Evolutionary conservation across 1,140 invertebrate species (phyloP), one percentile per base, ranked within the genome.

Genomic region (Leucophenga varia): DNA sequence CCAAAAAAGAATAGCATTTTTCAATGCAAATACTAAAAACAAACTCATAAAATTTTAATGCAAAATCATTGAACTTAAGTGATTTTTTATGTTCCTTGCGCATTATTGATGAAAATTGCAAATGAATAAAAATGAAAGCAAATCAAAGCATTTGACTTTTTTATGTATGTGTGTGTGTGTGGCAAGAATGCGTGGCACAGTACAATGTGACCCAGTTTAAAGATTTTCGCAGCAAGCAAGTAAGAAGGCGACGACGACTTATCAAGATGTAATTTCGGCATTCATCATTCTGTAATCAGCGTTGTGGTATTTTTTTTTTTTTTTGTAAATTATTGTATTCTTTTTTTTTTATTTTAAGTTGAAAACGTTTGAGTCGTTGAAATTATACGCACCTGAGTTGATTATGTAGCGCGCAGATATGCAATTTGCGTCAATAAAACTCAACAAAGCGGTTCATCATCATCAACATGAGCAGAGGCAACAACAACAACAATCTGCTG

Each of bases 351-450:
- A 4, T 34, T n/a, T 34, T 4, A n/a, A 34, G 32, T n/a, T 34
- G 16, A 34, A 34, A 34, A 14, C 32, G 10, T 32, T 56, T 57
- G 43, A 67, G 59, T 67, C 67, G 61, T 65, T 63, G 61, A 65
- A 63, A 67, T 65, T 67, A 67, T 63, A 65, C 61, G 63, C 61
- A 67, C 55, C 54, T 37, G 49, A 45, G 52, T 54, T 67, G 63
- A 67, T 67, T 67, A 67, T 59, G 63, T 59, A 50, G n/a, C 63
- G 47, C 50, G 17, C 54, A 56, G 59, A n/a, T 59, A 54, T 65
- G 44, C 63, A 67, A 67, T 67, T 67, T 67, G 59, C 63, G 67
- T 67, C 63, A 67, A 67, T 67, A 67, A 67, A 65, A 63, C 10
- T 25, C 22, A 10, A 25, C 22, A 6, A 10, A 10, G 22, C 5